Conservation (phyloP, 2,888 invertebrate genomes). For the Drosophila borealis region DNA sequence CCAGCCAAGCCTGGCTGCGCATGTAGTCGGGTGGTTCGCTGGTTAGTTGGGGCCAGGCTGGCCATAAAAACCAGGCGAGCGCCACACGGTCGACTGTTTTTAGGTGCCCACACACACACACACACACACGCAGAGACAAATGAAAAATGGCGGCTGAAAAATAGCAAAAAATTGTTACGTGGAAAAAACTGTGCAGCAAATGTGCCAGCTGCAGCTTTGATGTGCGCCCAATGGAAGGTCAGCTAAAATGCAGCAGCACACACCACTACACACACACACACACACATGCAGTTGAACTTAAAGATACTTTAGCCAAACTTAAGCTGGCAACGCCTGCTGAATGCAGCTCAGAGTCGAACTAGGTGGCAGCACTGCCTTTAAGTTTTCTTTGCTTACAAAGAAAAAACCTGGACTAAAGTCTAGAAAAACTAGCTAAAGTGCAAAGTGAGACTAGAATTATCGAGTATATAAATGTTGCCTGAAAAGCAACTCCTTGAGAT, state of each 20-base stretch:
- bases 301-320: not conserved
- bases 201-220: slow-evolving; percentile 56
- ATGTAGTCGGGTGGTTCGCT: slow-evolving; percentile 16
- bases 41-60: slow-evolving; percentile 57
- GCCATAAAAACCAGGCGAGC: slow-evolving; percentile 66
- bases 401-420: no score
- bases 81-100: slow-evolving; percentile 77
- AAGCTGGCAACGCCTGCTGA: not conserved
- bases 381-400: not conserved
- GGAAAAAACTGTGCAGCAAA: slow-evolving; percentile 53
- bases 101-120: slow-evolving; percentile 61
- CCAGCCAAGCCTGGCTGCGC: slow-evolving; percentile 43
- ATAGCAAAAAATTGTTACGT: slow-evolving; percentile 42
- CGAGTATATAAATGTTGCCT: no score
- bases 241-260: slow-evolving; percentile 25
- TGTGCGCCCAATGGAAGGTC: slow-evolving; percentile 62
- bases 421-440: no score
- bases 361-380: not conserved
- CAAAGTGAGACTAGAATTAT: no score
- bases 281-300: slow-evolving; percentile 8
- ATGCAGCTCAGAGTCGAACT: not conserved
- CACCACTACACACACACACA: slow-evolving; percentile 13
- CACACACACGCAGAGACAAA: slow-evolving; percentile 28
- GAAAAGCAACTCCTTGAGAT: no score
- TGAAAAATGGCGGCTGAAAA: slow-evolving; percentile 76